Evolutionary conservation across 1,140 invertebrate species (phyloP), one percentile per base, ranked within the genome.

Genomic region (Acromyrmex heyeri): DNA sequence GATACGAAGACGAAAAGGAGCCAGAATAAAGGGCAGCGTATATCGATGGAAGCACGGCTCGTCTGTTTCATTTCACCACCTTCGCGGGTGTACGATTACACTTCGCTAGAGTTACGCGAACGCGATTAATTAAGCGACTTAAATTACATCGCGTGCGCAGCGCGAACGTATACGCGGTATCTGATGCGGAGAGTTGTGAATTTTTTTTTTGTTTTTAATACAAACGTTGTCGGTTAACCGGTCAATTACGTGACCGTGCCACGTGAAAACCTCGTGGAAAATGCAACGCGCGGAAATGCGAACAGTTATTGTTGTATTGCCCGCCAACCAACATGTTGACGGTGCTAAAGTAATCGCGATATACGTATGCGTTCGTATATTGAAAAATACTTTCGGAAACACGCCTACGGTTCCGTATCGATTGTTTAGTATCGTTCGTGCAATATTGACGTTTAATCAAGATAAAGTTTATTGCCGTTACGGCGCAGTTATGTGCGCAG

Each of bases 401-500:
- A n/a, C 12, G 27, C 16, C 38, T 62, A 21, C 5, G 14, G 61
- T 44, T 24, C 27, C 38, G 10, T 38, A 55, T 78, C 24, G 73
- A 64, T 50, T 24, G 76, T 34, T 59, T 2, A 4, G 14, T 44
- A 21, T 12, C 61, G 44, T 38, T 48, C 7, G 30, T 38, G 50
- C 55, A 38, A 61, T 72, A 73, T 61, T 61, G 79, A 82, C 67
- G 55, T 82, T 82, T 59, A 48, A 82, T 82, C 55, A 27, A 82
- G 67, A 34, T 48, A 61, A 82, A 61, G 67, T 83, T 83, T 83
- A 83, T 83, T 73, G 67, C 77, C 21, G 62, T 30, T 18, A 62
- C 53, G 38, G 34, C 27, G 30, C 30, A 6, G 30, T 70, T 55
- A 44, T 44, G 24, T 30, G 24, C 14, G 67, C 65, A 48, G 48